Evolutionary conservation across 2,888 invertebrate species (phyloP), one percentile per base, ranked within the genome.

Genomic region (Nomada ruficornis): DNA sequence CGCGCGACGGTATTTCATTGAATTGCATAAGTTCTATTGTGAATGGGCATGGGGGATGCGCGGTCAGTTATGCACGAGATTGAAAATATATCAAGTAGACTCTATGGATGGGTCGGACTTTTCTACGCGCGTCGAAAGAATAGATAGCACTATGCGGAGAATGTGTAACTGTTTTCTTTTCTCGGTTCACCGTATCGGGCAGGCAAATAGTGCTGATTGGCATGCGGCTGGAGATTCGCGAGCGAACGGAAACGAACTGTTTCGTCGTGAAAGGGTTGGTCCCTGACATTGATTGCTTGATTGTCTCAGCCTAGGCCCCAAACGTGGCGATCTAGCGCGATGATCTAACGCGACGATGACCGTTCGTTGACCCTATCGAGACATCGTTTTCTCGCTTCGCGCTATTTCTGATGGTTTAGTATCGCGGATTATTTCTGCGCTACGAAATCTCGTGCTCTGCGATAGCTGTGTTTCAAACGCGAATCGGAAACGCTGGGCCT

Each of bases 241-340:
- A n/a, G 68, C 63, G 62, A 85, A 75, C 85, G 87, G 87, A 88
- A 88, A 80, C 77, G 83, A 79, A 85, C 85, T 80, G 85, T 88
- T 83, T 80, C 77, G 80, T 83, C 77, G 68, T 59, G 78, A 77
- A 88, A 88, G 83, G 76, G 82, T 82, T 84, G 78, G 79, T 52
- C 77, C 82, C 84, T 77, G 77, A 72, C 82, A 74, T 71, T 83
- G 81, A 80, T 78, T 63, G 80, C 75, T 81, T 54, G 82, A 86
- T 82, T 83, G 63, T 88, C 60, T 76, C 55, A n/a, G 62, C 15
- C 67, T 81, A 71, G 79, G 50, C 44, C 57, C 79, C 83, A 84
- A 86, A 80, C 68, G 60, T 77, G 77, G 69, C 71, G 70, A 69
- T 78, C 73, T 73, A 77, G 47, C 55, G 23, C 70, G 82, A 81